These are phyloP conservation scores for Drosophila sproati DNA, from an alignment of 1,140 invertebrate genomes.

Conservation along the genomic window DNA sequence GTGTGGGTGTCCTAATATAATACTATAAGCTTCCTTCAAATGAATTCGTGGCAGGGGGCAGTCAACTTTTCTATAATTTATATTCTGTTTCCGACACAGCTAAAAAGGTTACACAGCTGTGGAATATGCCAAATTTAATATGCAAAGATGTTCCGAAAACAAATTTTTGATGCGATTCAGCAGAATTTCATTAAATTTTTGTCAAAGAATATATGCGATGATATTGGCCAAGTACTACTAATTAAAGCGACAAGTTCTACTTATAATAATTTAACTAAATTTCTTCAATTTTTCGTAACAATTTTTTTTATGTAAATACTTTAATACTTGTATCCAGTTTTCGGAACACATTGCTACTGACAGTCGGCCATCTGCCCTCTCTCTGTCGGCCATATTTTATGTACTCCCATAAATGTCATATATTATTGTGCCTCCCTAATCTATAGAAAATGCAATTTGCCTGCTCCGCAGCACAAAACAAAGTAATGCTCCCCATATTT, in stretches of 20 bases:
- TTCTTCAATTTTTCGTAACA: too few relatives aligned
- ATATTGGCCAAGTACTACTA: too few relatives aligned
- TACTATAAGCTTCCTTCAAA: constrained; percentile 30
- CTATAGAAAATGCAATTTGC: constrained; percentile 77
- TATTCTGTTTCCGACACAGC: constrained; percentile 11
- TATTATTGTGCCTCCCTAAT: constrained; percentile 68
- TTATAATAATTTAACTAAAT: too few relatives aligned
- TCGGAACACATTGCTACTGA: constrained; percentile 4
- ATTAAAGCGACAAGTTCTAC: too few relatives aligned
- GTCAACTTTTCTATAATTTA: constrained; percentile 31
- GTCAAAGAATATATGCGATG: too few relatives aligned
- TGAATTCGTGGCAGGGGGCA: neutral
- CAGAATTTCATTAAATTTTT: too few relatives aligned
- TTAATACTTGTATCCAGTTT: neutral
- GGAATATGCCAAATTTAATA: neutral
- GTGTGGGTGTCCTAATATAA: constrained; percentile 7
- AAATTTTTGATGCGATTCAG: neutral
- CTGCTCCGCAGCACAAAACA: constrained; percentile 41
- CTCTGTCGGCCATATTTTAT: constrained; percentile 45
- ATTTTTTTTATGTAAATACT: too few relatives aligned
- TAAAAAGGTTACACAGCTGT: constrained; percentile 12
- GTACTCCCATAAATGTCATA: constrained; percentile 71
- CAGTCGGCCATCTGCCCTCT: neutral
- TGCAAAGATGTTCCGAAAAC: constrained; percentile 10
- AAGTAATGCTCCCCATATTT: constrained; percentile 23